These are phyloP conservation scores for Glyphotaelius pellucidus DNA, from an alignment of 2,888 invertebrate genomes.

Conservation along the genomic window DNA sequence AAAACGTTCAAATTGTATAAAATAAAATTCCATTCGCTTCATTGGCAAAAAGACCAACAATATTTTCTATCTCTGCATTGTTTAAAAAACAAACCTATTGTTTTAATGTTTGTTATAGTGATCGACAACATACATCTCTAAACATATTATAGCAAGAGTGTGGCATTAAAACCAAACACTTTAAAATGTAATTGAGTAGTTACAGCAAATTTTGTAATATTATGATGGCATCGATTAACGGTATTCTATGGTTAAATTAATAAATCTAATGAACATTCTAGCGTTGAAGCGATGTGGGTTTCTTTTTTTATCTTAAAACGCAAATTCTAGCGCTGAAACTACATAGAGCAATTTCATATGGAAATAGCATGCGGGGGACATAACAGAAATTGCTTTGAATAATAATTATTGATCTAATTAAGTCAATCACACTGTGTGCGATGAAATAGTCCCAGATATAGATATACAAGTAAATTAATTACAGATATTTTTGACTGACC, in stretches of 20 bases:
- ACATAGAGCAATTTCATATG: neutral
- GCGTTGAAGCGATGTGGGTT: neutral
- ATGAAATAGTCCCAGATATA: neutral
- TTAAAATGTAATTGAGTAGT: neutral
- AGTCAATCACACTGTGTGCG: neutral
- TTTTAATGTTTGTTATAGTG: neutral
- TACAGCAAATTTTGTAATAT: neutral
- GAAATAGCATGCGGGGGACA: neutral
- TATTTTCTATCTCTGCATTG: neutral
- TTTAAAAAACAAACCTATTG: neutral
- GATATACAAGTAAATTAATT: neutral
- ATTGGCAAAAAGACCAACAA: neutral
- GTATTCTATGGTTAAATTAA: neutral
- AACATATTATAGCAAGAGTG: neutral
- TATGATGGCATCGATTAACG: neutral
- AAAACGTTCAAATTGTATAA: neutral
- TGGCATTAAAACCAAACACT: neutral
- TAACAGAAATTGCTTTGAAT: neutral
- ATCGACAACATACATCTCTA: neutral
- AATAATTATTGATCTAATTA: conserved; percentile 14
- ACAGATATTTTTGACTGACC: too few relatives aligned
- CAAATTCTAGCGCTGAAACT: neutral
- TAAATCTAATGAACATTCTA: neutral
- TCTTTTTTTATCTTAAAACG: neutral
- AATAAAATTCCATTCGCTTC: neutral